phyloP scores from a whole-genome alignment of 2,797 vertebrate genomes.

The Eremophila alpestris region DNA sequence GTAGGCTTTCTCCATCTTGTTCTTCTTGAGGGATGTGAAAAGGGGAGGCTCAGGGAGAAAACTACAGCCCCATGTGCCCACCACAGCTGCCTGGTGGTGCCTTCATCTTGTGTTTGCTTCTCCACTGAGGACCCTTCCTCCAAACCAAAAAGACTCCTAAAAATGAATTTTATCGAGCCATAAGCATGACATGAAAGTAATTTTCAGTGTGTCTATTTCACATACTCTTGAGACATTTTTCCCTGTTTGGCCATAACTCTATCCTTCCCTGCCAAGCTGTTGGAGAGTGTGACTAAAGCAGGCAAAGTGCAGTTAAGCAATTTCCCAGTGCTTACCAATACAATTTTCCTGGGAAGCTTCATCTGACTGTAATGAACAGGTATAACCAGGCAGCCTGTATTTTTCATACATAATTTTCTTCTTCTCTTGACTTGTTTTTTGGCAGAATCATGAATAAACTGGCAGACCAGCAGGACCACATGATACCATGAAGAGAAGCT shows the following conservation, averaged over 20 bases:
- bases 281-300: not conserved
- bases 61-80: not conserved
- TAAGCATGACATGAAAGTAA: not conserved
- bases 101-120: not conserved
- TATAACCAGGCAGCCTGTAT: not conserved
- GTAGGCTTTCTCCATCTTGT: not conserved
- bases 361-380: not conserved
- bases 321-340: not conserved
- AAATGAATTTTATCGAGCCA: not conserved
- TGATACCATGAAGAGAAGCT: slow-evolving; percentile 99
- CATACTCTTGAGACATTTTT: not conserved
- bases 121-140: not conserved
- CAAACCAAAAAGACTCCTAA: not conserved
- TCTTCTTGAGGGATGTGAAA: not conserved
- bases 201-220: not conserved
- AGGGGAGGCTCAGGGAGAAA: not conserved
- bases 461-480: slow-evolving; percentile 94
- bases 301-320: not conserved
- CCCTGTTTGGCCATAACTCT: not conserved
- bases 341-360: not conserved
- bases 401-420: not conserved
- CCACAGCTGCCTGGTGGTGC: not conserved
- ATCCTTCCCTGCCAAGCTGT: not conserved
- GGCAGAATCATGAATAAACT: slow-evolving; percentile 98
- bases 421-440: slow-evolving; percentile 61